These are phyloP conservation scores for Pithys albifrons DNA, from an alignment of 2,113 vertebrate genomes.

Conservation along the genomic window DNA sequence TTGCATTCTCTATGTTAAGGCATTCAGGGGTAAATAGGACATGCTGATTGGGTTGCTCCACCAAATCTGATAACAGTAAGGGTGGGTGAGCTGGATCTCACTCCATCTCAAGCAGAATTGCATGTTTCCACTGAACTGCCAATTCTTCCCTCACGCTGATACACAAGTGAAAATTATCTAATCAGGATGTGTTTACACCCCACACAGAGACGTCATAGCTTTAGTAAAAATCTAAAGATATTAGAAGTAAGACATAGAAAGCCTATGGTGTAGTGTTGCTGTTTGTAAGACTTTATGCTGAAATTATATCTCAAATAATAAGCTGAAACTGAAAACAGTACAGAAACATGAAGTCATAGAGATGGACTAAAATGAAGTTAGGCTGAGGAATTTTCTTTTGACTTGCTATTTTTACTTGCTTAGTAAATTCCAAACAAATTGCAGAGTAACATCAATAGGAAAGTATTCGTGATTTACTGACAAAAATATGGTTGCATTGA, in stretches of 20 bases:
- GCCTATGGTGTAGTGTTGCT: neutral
- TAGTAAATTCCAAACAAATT: constrained; percentile 1
- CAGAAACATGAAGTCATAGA: neutral
- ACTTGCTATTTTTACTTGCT: constrained; percentile 25
- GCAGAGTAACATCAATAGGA: constrained; percentile 18
- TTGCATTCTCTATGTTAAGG: neutral
- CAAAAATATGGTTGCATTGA: neutral
- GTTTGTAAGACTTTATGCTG: neutral
- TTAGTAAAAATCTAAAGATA: neutral
- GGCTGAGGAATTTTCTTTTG: neutral
- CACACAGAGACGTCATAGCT: neutral
- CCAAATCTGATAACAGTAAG: neutral
- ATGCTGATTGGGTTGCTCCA: neutral
- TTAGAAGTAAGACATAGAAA: neutral
- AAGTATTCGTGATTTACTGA: constrained; percentile 47
- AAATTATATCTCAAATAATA: neutral
- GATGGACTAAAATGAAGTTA: neutral
- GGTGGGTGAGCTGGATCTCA: rapidly evolving
- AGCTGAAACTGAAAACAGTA: neutral
- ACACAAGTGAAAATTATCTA: neutral
- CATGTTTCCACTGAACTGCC: neutral
- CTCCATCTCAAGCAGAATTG: neutral
- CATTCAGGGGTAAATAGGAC: neutral
- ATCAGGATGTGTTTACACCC: neutral
- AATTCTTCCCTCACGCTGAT: neutral